Evolutionary conservation across 1,140 invertebrate genomes (phyloP).

Genomic region (Leptopilina boulardi): DNA sequence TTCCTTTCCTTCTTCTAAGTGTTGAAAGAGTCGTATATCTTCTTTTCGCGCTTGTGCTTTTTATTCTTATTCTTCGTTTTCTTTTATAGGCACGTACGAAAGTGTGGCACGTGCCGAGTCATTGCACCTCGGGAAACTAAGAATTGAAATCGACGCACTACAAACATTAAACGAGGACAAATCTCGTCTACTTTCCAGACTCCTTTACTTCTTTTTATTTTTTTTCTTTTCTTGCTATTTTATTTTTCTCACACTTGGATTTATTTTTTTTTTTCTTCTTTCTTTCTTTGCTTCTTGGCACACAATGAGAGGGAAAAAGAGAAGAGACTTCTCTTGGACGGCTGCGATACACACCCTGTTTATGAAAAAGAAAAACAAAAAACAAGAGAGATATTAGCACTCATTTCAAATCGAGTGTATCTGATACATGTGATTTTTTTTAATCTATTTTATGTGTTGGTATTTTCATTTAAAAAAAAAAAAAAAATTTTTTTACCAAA

Average conservation of each 20-base stretch:
- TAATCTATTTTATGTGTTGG: neutral
- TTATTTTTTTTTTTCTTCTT: neutral
- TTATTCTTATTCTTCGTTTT: too few species aligned
- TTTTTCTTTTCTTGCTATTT: neutral
- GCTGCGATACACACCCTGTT: slow-evolving; percentile 29
- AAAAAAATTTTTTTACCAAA: too few species aligned
- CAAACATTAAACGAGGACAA: slow-evolving; percentile 14
- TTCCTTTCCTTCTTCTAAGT: neutral
- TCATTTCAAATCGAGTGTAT: neutral
- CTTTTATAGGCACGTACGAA: slow-evolving; percentile 17
- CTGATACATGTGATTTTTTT: neutral
- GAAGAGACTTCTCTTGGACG: neutral
- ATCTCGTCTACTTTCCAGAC: slow-evolving; percentile 22
- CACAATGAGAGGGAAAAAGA: neutral
- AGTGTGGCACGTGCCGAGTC: slow-evolving; percentile 26
- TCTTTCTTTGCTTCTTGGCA: slow-evolving; percentile 27
- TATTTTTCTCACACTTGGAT: slow-evolving; percentile 14
- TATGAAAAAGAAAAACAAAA: too few species aligned
- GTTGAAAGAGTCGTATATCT: neutral
- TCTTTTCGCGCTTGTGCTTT: neutral
- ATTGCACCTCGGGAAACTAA: slow-evolving; percentile 25
- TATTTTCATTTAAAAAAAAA: too few species aligned
- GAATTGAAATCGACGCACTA: slow-evolving; percentile 9
- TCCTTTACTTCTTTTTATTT: neutral
- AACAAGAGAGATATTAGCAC: neutral